Evolutionary conservation across 2,888 invertebrate species (phyloP).

Genomic region (Lochmaea capreae): DNA sequence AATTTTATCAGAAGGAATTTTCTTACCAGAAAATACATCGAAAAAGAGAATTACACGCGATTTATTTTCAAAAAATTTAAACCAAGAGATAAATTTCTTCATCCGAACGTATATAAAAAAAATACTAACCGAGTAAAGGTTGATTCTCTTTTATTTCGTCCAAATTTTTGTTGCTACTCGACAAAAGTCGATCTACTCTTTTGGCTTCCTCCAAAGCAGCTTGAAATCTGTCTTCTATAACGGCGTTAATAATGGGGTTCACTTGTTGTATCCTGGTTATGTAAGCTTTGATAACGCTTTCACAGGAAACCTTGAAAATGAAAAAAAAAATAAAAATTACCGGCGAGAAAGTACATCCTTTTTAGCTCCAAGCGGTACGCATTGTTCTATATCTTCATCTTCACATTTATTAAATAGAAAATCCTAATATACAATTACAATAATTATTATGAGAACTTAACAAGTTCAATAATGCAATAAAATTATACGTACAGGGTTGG

Average conservation of each 20-base stretch:
- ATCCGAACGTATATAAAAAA: neutral
- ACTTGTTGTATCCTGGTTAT: slow-evolving; percentile 82
- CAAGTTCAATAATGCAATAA: too few species aligned
- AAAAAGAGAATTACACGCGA: too few species aligned
- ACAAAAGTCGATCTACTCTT: slow-evolving; percentile 76
- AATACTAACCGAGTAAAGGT: slow-evolving; percentile 65
- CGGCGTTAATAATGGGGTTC: slow-evolving; percentile 82
- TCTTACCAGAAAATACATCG: too few species aligned
- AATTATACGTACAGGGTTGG: too few species aligned
- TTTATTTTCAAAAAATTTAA: too few species aligned
- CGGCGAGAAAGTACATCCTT: neutral
- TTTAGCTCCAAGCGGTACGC: neutral
- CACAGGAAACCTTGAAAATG: slow-evolving; percentile 74
- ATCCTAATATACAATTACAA: too few species aligned
- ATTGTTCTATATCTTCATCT: too few species aligned
- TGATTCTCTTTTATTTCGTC: slow-evolving; percentile 75
- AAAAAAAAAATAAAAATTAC: neutral
- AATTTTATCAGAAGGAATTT: too few species aligned
- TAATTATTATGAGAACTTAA: too few species aligned
- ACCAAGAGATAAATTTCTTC: too few species aligned
- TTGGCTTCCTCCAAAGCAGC: slow-evolving; percentile 81
- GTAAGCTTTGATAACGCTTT: slow-evolving; percentile 77
- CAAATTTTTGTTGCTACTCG: slow-evolving; percentile 62
- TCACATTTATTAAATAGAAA: too few species aligned
- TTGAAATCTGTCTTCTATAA: slow-evolving; percentile 82